These are phyloP conservation scores for Melanargia galathea DNA, from an alignment of 2,888 invertebrate species.

Conservation along the genomic window DNA sequence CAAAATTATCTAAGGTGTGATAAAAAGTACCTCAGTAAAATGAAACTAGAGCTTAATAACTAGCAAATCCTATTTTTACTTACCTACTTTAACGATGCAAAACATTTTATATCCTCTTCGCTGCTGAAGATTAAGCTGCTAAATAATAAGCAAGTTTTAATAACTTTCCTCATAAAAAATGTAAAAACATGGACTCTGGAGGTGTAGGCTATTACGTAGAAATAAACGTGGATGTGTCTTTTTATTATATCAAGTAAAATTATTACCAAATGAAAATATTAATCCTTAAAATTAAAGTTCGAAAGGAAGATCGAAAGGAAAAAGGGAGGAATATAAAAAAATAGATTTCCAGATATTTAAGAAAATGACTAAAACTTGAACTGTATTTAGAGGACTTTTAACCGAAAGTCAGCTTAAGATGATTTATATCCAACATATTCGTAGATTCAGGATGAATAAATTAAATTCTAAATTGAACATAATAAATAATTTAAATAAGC, in stretches of 20 bases:
- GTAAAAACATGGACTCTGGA: conserved; percentile 40
- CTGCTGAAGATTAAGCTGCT: conserved; percentile 33
- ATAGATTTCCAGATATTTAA: no score
- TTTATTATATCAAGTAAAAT: background rate
- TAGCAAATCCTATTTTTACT: conserved; percentile 22
- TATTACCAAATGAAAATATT: background rate
- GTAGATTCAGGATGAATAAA: no score
- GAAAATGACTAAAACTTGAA: no score
- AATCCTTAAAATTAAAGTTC: background rate
- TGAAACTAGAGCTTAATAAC: conserved; percentile 12
- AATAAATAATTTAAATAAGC: background rate
- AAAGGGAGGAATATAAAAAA: no score
- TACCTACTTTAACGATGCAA: conserved; percentile 26
- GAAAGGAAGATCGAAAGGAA: no score
- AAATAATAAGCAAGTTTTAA: conserved; percentile 47
- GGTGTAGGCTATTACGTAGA: conserved; percentile 23
- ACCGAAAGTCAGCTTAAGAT: no score
- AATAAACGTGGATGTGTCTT: background rate
- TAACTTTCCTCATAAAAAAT: conserved; percentile 40
- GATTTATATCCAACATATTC: no score
- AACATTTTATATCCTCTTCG: conserved; percentile 34
- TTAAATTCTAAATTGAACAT: no score
- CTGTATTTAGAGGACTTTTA: no score
- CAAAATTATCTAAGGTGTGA: background rate
- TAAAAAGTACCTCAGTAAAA: conserved; percentile 11